phyloP scores from a whole-genome alignment of 2,113 vertebrate species.

The Zonotrichia leucophrys region DNA sequence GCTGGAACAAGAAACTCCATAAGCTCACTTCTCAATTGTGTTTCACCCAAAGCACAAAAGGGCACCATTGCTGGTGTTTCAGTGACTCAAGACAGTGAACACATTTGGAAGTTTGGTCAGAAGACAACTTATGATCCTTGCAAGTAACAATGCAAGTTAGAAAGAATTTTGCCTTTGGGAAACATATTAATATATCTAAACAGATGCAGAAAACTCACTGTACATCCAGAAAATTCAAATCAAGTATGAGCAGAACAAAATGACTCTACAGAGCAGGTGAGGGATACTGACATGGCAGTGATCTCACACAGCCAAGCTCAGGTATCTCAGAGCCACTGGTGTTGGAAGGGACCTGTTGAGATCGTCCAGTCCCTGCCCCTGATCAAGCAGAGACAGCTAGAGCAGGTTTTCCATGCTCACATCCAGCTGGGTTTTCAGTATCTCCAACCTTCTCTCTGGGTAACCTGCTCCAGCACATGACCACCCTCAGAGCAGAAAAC shows the following conservation, averaged over 20 bases:
- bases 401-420: not conserved
- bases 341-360: not conserved
- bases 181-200: not conserved
- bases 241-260: not conserved
- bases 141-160: not conserved
- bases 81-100: not conserved
- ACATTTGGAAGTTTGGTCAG: not conserved
- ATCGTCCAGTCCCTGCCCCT: rapidly evolving
- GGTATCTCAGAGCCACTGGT: not conserved
- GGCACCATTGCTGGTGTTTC: not conserved
- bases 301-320: not conserved
- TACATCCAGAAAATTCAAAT: not conserved
- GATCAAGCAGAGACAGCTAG: not conserved
- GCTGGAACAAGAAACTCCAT: not conserved
- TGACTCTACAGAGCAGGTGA: not conserved
- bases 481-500: not conserved
- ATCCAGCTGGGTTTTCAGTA: not conserved
- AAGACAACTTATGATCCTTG: not conserved
- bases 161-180: not conserved
- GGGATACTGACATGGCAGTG: not conserved
- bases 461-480: not conserved
- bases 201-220: not conserved
- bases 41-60: not conserved
- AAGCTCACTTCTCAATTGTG: not conserved
- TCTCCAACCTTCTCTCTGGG: not conserved